Evolutionary conservation across 2,113 vertebrate genomes (phyloP).

Genomic region (Serinus canaria): DNA sequence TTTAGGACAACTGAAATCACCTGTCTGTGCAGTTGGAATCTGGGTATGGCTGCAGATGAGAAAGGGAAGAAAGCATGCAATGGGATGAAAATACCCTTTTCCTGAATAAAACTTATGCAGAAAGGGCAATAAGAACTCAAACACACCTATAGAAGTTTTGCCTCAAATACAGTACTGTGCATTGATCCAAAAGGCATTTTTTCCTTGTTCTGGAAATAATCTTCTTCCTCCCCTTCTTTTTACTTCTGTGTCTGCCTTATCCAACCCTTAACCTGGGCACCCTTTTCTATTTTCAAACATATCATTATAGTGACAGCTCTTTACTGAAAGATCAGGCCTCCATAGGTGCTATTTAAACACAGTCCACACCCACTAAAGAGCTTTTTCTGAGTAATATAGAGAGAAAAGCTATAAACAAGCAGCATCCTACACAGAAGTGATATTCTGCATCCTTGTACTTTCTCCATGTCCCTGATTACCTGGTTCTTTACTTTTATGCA

Average conservation of each 20-base stretch:
- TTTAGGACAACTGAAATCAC: not conserved
- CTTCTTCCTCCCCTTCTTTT: not conserved
- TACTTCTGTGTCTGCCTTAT: not conserved
- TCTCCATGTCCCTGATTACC: not conserved
- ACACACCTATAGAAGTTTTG: not conserved
- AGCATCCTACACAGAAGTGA: not conserved
- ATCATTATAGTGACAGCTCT: not conserved
- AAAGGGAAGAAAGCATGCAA: not conserved
- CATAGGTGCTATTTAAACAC: not conserved
- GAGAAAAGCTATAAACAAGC: not conserved
- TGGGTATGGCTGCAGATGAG: not conserved
- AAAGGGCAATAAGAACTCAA: not conserved
- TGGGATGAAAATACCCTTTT: not conserved
- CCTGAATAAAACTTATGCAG: not conserved
- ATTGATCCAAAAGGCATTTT: not conserved
- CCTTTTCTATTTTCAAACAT: not conserved
- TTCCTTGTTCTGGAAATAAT: not conserved
- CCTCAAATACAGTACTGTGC: rapidly evolving
- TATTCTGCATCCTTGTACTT: not conserved
- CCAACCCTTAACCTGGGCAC: not conserved
- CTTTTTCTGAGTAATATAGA: not conserved
- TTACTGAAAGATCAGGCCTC: not conserved
- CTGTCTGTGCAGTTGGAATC: not conserved
- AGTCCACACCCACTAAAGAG: not conserved
- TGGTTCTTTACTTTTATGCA: not conserved